These are phyloP conservation scores for Tragelaphus scriptus DNA, from an alignment of 2,113 vertebrate species.

Conservation along the genomic window DNA sequence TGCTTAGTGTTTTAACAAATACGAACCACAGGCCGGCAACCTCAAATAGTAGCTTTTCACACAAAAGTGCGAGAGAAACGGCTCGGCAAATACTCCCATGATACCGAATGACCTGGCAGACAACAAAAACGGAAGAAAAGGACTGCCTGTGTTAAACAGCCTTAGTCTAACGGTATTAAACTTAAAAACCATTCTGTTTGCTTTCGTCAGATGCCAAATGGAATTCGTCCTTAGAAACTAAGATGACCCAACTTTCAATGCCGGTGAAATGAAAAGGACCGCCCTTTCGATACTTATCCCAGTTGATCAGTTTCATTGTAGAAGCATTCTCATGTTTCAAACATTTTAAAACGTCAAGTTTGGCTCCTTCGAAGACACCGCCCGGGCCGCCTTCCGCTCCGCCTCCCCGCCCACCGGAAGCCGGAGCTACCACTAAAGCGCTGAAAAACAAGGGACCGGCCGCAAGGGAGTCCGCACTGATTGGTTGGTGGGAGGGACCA, in stretches of 20 bases:
- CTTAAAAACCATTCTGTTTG: not conserved
- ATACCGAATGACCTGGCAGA: not conserved
- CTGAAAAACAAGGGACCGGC: accelerated
- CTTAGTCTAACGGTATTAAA: not conserved
- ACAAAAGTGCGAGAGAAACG: not conserved
- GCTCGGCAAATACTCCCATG: no score
- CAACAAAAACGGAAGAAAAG: not conserved
- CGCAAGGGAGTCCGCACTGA: not conserved
- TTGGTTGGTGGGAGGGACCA: not conserved
- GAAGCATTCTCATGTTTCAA: not conserved
- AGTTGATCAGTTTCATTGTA: not conserved
- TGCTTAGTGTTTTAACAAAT: not conserved
- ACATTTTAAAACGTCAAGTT: not conserved
- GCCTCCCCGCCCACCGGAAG: not conserved
- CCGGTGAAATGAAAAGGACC: not conserved
- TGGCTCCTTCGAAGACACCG: accelerated
- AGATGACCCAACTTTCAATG: not conserved
- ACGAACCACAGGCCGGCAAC: not conserved
- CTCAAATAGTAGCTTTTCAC: not conserved
- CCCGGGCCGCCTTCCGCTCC: accelerated
- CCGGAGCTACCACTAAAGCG: accelerated
- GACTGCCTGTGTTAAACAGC: not conserved
- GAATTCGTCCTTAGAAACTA: not conserved
- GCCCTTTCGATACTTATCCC: not conserved
- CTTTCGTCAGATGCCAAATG: not conserved